A percentile compares a stretch with the other conserved stretches of the same genome.
phyloP scores from a whole-genome alignment of 2,113 vertebrate species.

The Plecturocebus donacophilus region DNA sequence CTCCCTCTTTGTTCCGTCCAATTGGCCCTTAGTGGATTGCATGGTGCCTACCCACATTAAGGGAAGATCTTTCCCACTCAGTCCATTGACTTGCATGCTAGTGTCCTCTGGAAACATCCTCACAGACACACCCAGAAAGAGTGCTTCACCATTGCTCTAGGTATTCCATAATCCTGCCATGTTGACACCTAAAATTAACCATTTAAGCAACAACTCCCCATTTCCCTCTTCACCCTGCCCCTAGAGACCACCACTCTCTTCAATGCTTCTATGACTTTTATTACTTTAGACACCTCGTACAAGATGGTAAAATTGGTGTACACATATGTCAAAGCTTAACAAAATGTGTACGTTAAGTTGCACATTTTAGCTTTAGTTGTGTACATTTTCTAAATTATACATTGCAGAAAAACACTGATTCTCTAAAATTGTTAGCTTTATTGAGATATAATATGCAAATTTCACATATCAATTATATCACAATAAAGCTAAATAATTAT shows the following conservation, averaged over 20 bases:
- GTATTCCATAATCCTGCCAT: neutral
- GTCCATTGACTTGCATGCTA: neutral
- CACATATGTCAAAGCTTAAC: neutral
- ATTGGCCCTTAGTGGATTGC: neutral
- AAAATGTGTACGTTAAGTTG: neutral
- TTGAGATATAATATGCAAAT: neutral
- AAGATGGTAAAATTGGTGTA: neutral
- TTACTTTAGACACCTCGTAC: neutral
- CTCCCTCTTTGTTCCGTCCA: neutral
- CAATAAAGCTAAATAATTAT: neutral
- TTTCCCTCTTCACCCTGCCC: fast-evolving
- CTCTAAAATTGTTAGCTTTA: too few relatives aligned
- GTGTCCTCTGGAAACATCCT: neutral
- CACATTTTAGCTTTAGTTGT: neutral
- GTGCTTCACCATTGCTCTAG: neutral
- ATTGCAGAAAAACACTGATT: too few relatives aligned
- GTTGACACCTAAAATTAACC: neutral
- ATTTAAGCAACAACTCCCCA: neutral
- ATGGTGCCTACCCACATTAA: neutral
- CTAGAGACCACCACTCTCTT: neutral
- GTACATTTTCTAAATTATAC: too few relatives aligned
- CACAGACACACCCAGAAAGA: neutral
- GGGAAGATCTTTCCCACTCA: neutral
- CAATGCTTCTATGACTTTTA: neutral
- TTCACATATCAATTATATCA: neutral